Conservation (phyloP, 2,888 invertebrate species). For the Himalopsyche tibetana region DNA sequence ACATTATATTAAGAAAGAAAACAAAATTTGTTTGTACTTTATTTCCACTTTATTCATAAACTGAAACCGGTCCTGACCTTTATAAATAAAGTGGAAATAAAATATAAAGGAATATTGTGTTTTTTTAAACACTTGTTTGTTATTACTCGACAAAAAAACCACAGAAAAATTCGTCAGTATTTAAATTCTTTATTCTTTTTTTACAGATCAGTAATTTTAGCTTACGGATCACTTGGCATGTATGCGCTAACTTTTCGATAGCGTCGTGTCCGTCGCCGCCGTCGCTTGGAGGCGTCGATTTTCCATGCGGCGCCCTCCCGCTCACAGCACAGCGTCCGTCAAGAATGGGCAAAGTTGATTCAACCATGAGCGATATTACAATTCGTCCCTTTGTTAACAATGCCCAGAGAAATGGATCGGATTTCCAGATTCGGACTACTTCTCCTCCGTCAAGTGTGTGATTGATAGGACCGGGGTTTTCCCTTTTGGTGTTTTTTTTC, state of each 20-base stretch:
- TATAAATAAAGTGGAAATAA: too few species aligned
- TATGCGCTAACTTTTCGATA: neutral
- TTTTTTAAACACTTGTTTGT: too few species aligned
- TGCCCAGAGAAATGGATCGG: slow-evolving; percentile 57
- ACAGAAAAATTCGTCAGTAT: neutral
- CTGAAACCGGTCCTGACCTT: too few species aligned
- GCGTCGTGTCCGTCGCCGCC: neutral
- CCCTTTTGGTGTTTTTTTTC: neutral
- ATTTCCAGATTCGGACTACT: slow-evolving; percentile 55
- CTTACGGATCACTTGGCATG: slow-evolving; percentile 2
- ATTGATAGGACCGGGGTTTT: slow-evolving; percentile 34
- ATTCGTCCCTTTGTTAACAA: slow-evolving; percentile 54
- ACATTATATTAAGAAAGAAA: too few species aligned
- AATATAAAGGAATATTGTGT: too few species aligned
- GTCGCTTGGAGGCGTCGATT: neutral
- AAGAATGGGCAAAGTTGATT: slow-evolving; percentile 57
- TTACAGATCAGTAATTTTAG: neutral
- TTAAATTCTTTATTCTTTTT: too few species aligned
- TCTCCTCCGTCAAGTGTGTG: slow-evolving; percentile 29
- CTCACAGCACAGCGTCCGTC: neutral
- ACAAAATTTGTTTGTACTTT: too few species aligned
- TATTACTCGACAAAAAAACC: neutral
- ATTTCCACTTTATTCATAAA: too few species aligned
- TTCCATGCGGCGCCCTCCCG: neutral
- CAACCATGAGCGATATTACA: slow-evolving; percentile 55